These are phyloP conservation scores for Aleiodes sp. DNA, from an alignment of 1,140 invertebrate genomes.

Conservation along the genomic window DNA sequence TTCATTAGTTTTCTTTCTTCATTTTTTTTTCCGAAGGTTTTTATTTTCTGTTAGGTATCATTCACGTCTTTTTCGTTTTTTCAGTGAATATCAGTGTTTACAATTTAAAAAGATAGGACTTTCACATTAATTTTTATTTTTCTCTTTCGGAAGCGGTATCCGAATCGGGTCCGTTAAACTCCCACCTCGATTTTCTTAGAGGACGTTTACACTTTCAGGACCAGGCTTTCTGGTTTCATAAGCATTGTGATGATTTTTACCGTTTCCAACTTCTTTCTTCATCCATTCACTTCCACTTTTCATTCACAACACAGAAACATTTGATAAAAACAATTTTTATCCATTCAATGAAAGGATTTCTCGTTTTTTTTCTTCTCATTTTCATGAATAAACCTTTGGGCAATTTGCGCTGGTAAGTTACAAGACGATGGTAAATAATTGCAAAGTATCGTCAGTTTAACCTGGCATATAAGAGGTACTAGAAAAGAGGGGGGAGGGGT, in stretches of 20 bases:
- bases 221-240: neutral
- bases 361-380: neutral
- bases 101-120: neutral
- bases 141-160: slow-evolving; percentile 3
- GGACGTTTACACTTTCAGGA: slow-evolving; percentile 1
- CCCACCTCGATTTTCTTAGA: neutral
- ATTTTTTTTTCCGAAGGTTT: neutral
- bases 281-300: neutral
- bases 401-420: too few species aligned
- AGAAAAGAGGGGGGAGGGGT: slow-evolving; percentile 47
- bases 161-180: slow-evolving; percentile 8
- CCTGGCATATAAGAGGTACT: slow-evolving; percentile 10
- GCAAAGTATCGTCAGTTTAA: slow-evolving; percentile 6
- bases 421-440: neutral
- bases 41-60: neutral
- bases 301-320: neutral
- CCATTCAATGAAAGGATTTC: neutral
- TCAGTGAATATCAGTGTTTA: neutral
- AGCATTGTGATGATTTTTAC: neutral
- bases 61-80: neutral
- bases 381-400: neutral
- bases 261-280: too few species aligned
- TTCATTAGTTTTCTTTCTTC: neutral
- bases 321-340: neutral
- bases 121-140: neutral